Percentiles rank a stretch among this genome's conserved stretches.
phyloP scores from a whole-genome alignment of 2,113 vertebrate species.

The Oostethus manadensis region DNA sequence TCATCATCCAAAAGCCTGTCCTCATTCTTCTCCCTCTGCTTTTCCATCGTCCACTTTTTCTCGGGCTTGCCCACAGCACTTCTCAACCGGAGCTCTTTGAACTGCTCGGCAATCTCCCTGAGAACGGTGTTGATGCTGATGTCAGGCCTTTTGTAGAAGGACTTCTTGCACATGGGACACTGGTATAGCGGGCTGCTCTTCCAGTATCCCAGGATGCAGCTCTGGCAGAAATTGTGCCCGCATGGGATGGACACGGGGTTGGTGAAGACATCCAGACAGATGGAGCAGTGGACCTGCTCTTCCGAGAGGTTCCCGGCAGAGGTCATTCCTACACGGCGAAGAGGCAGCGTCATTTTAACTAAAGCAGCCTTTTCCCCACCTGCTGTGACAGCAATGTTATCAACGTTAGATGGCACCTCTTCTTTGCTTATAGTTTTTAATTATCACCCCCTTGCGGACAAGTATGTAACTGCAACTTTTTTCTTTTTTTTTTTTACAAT shows the following conservation, averaged over 20 bases:
- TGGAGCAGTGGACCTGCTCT: conserved; percentile 78
- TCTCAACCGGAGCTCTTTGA: conserved; percentile 63
- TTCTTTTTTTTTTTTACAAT: too few relatives aligned
- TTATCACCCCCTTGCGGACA: background rate
- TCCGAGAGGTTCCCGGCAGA: conserved; percentile 67
- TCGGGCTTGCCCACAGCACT: conserved; percentile 21
- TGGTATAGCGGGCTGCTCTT: conserved; percentile 63
- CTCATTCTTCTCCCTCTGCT: conserved; percentile 48
- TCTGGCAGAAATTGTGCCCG: conserved; percentile 78
- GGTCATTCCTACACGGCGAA: conserved; percentile 70
- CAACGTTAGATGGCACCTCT: conserved; percentile 29
- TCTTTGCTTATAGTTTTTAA: background rate
- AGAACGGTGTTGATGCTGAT: conserved; percentile 74
- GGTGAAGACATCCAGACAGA: conserved; percentile 77
- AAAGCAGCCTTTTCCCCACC: conserved; percentile 50
- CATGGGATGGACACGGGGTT: conserved; percentile 77
- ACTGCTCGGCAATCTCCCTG: conserved; percentile 74
- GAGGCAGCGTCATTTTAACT: conserved; percentile 64
- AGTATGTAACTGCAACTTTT: background rate
- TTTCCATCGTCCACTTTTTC: conserved; percentile 40
- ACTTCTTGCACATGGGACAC: conserved; percentile 78
- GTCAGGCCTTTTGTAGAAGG: conserved; percentile 70
- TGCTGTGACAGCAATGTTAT: conserved; percentile 53
- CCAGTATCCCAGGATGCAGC: conserved; percentile 76
- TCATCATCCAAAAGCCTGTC: conserved; percentile 51